Evolutionary conservation across 2,888 invertebrate genomes (phyloP).

Genomic region (Listrodromus nycthemerus): DNA sequence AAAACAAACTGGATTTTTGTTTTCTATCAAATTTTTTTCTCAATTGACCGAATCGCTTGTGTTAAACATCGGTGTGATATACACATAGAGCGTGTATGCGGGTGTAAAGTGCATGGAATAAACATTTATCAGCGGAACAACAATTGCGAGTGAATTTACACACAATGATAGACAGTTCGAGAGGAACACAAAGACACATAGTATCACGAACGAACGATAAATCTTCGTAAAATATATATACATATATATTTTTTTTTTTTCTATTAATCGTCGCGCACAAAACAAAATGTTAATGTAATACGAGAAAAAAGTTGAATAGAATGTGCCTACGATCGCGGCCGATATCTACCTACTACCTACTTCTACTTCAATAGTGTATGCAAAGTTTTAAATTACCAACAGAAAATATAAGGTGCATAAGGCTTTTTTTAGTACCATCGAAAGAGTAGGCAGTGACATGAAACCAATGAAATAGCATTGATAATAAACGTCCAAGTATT

Average conservation of each 20-base stretch:
- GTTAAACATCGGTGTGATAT: slow-evolving; percentile 53
- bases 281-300: slow-evolving; percentile 10
- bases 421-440: slow-evolving; percentile 89
- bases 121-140: slow-evolving; percentile 27
- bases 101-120: slow-evolving; percentile 59
- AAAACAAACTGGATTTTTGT: neutral
- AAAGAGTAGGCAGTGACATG: slow-evolving; percentile 98
- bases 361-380: slow-evolving; percentile 81
- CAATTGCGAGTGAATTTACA: slow-evolving; percentile 47
- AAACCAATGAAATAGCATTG: slow-evolving; percentile 99
- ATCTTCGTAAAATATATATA: slow-evolving; percentile 29
- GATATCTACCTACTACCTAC: slow-evolving; percentile 73
- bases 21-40: slow-evolving; percentile 2
- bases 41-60: neutral
- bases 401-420: slow-evolving; percentile 84
- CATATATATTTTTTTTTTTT: slow-evolving; percentile 12
- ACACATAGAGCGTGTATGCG: slow-evolving; percentile 61
- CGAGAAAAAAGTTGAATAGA: slow-evolving; percentile 59
- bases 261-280: neutral
- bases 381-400: slow-evolving; percentile 83
- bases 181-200: slow-evolving; percentile 43
- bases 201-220: slow-evolving; percentile 39
- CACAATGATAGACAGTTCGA: slow-evolving; percentile 37
- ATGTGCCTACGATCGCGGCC: slow-evolving; percentile 78
- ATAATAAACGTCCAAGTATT: slow-evolving; percentile 94